Conservation (phyloP, 1,140 invertebrate species). For the Drosophila teissieri region DNA sequence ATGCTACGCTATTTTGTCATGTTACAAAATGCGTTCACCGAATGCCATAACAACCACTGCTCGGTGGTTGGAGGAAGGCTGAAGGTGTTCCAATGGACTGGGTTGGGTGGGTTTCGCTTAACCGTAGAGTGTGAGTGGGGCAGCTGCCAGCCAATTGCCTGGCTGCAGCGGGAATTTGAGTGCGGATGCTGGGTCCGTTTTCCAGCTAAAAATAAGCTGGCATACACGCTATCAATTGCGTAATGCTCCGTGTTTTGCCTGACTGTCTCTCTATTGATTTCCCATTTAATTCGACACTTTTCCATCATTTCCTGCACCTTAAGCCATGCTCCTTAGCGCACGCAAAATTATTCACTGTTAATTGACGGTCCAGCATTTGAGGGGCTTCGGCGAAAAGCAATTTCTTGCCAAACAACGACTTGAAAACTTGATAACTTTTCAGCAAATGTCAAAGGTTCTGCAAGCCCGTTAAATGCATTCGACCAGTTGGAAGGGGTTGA, state of each 20-base stretch:
- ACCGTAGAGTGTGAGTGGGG: conserved; percentile 5
- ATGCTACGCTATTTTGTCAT: conserved; percentile 74
- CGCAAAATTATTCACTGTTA: conserved; percentile 39
- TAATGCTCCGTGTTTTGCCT: conserved; percentile 21
- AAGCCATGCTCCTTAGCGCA: conserved; percentile 17
- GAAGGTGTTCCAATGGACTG: conserved; percentile 12
- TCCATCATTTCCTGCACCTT: conserved; percentile 7
- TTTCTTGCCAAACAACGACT: conserved; percentile 47
- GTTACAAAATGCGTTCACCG: conserved; percentile 64
- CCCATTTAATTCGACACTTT: neutral
- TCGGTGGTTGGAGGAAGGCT: conserved; percentile 12
- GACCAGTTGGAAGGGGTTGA: neutral
- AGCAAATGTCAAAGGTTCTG: conserved; percentile 42
- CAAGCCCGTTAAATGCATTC: conserved; percentile 48
- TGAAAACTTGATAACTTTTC: conserved; percentile 49
- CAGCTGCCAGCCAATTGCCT: conserved; percentile 70
- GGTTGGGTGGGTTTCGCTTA: neutral
- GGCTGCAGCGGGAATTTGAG: conserved; percentile 35
- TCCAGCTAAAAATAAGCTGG: conserved; percentile 27
- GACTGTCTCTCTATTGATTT: neutral
- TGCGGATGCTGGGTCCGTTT: conserved; percentile 8
- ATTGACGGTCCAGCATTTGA: conserved; percentile 33
- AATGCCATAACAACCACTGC: conserved; percentile 76
- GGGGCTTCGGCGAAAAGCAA: conserved; percentile 44
- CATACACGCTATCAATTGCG: conserved; percentile 45